Evolutionary conservation across 2,888 invertebrate genomes (phyloP).

Genomic region (Conus canariensis): DNA sequence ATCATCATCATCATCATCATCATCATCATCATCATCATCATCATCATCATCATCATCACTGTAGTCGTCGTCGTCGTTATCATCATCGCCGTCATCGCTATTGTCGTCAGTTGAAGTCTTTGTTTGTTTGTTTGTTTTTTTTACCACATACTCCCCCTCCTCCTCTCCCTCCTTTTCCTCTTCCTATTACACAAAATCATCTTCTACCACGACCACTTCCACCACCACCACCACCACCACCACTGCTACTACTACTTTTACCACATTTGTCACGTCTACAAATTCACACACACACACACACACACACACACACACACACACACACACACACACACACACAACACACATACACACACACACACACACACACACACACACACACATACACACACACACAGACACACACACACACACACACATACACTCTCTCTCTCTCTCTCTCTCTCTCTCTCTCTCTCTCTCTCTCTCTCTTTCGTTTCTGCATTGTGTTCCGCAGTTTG

Average conservation of each 20-base stretch:
- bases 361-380: neutral
- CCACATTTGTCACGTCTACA: neutral
- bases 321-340: neutral
- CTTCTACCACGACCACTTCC: neutral
- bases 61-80: conserved; percentile 20
- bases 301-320: neutral
- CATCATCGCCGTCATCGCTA: neutral
- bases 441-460: no score
- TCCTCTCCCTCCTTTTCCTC: neutral
- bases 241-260: neutral
- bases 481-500: no score
- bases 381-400: no score
- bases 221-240: neutral
- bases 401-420: no score
- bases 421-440: no score
- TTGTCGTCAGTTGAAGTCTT: neutral
- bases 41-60: conserved; percentile 43
- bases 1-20: conserved; percentile 38
- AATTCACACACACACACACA: neutral
- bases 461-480: no score
- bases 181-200: neutral
- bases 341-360: neutral
- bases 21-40: conserved; percentile 50
- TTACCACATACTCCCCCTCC: no score
- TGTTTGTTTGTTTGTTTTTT: no score